A percentile compares a stretch with the other conserved stretches of the same genome.
These are phyloP conservation scores for Drosophila hydei DNA, from an alignment of 1,140 invertebrate genomes.

Conservation along the genomic window DNA sequence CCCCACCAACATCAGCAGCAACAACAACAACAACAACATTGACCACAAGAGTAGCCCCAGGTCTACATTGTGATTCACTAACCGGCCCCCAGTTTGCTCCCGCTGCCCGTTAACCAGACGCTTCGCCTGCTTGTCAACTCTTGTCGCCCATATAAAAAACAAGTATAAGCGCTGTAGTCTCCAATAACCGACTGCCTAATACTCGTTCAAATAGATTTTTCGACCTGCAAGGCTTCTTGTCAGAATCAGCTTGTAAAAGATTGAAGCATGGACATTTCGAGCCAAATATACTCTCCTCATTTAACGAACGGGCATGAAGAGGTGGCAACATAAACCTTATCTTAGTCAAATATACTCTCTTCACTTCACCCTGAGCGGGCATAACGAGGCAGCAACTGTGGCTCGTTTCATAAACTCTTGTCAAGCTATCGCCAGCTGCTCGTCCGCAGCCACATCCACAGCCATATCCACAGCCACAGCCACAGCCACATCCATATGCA, in stretches of 20 bases:
- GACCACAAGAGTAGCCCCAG: conserved; percentile 24
- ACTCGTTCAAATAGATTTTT: too few species aligned
- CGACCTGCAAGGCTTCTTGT: too few species aligned
- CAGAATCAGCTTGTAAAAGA: too few species aligned
- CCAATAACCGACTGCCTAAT: background rate
- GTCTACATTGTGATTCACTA: conserved; percentile 67
- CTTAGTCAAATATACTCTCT: background rate
- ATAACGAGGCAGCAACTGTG: conserved; percentile 63
- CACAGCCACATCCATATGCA: conserved; percentile 15
- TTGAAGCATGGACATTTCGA: too few species aligned
- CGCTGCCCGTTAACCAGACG: conserved; percentile 35
- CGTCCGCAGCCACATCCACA: conserved; percentile 26
- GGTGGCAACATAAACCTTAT: too few species aligned
- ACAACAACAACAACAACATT: conserved; percentile 21
- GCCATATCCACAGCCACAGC: conserved; percentile 12
- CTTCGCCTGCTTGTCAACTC: conserved; percentile 64
- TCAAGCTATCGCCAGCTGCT: conserved; percentile 67
- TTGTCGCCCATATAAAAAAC: conserved; percentile 57
- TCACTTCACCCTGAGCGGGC: background rate
- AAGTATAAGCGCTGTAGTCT: background rate
- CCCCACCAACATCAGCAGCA: conserved; percentile 38
- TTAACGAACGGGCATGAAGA: too few species aligned
- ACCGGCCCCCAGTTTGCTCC: conserved; percentile 43
- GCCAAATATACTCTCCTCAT: too few species aligned
- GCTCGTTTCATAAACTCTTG: conserved; percentile 82